Evolutionary conservation across 2,113 vertebrate genomes (phyloP).

Genomic region (Carassius gibelio): DNA sequence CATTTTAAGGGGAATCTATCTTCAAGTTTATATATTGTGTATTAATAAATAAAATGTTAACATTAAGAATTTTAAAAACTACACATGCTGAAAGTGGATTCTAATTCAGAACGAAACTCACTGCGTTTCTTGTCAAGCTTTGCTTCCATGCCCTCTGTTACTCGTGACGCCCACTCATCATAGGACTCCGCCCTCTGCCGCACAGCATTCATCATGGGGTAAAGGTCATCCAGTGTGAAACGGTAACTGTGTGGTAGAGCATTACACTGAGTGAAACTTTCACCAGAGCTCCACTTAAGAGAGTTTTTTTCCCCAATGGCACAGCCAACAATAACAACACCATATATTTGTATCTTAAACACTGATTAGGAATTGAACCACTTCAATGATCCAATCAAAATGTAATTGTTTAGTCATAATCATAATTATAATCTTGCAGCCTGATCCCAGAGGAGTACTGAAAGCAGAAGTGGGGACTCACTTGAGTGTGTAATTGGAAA

Average conservation of each 20-base stretch:
- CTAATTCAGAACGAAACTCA: slow-evolving; percentile 62
- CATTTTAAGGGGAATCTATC: background rate
- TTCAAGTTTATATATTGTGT: background rate
- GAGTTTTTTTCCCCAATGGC: too few relatives aligned
- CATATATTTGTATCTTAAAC: background rate
- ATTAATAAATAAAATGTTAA: background rate
- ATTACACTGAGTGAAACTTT: slow-evolving; percentile 5
- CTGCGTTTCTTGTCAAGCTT: slow-evolving; percentile 90
- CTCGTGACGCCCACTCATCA: slow-evolving; percentile 87
- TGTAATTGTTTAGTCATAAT: background rate
- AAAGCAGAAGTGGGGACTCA: slow-evolving; percentile 68
- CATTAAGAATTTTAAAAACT: background rate
- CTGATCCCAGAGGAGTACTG: background rate
- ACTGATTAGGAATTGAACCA: background rate
- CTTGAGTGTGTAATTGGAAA: slow-evolving; percentile 86
- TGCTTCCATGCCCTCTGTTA: slow-evolving; percentile 86
- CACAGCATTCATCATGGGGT: slow-evolving; percentile 89
- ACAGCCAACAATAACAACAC: background rate
- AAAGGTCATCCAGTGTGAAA: slow-evolving; percentile 90
- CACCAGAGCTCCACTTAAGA: background rate
- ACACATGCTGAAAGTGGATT: background rate
- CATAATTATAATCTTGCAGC: background rate
- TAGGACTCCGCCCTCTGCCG: slow-evolving; percentile 87
- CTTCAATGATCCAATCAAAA: background rate
- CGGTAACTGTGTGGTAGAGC: slow-evolving; percentile 79